These are phyloP conservation scores for Spatulosminthurus flaviceps DNA, from an alignment of 2,888 invertebrate species.

Conservation along the genomic window DNA sequence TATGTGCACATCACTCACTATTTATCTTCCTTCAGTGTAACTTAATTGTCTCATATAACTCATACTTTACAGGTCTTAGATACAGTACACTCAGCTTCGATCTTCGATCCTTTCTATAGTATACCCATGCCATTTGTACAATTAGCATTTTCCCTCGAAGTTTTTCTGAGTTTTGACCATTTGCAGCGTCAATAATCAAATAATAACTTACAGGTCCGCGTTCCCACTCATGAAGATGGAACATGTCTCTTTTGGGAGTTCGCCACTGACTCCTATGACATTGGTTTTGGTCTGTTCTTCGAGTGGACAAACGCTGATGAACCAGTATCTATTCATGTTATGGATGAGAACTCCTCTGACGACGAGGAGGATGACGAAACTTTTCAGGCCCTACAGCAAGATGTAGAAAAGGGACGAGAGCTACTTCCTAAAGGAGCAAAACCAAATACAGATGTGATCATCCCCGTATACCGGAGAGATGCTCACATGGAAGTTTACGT, in stretches of 20 bases:
- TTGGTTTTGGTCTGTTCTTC: constrained; percentile 97
- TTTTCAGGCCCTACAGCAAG: constrained; percentile 67
- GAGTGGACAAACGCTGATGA: constrained; percentile 93
- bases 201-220: constrained; percentile 74
- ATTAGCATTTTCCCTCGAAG: no score
- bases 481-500: constrained; percentile 86
- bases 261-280: constrained; percentile 97
- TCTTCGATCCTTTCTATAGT: no score
- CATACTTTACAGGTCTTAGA: no score
- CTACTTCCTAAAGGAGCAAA: constrained; percentile 62
- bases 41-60: no score
- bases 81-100: no score
- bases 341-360: constrained; percentile 79
- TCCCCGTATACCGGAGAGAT: constrained; percentile 94
- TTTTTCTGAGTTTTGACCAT: not conserved
- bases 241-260: constrained; percentile 98
- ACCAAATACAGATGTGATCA: constrained; percentile 76
- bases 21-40: not conserved
- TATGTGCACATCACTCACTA: constrained; percentile 66
- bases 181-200: not conserved
- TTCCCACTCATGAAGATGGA: constrained; percentile 95
- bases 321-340: constrained; percentile 92
- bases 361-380: constrained; percentile 76
- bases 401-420: constrained; percentile 62
- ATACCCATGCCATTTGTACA: no score